phyloP scores from a whole-genome alignment of 2,113 vertebrate species.

The Perccottus glenii region DNA sequence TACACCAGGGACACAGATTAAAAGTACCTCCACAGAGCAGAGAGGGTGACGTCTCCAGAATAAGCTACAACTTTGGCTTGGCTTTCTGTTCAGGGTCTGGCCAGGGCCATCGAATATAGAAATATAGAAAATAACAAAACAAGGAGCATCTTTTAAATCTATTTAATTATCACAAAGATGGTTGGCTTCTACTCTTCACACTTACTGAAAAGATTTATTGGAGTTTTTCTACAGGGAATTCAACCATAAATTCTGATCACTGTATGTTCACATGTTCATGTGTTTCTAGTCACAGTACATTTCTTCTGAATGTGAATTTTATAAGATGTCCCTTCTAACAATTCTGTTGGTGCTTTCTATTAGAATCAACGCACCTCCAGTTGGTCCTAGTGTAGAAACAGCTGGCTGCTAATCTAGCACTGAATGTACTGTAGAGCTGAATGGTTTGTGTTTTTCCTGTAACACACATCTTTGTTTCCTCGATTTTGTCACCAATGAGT shows the following conservation, averaged over 20 bases:
- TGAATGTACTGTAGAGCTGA: slow-evolving; percentile 68
- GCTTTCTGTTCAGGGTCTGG: slow-evolving; percentile 72
- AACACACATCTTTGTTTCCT: slow-evolving; percentile 44
- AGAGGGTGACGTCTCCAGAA: slow-evolving; percentile 61
- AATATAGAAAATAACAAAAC: slow-evolving; percentile 42
- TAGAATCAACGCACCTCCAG: slow-evolving; percentile 24
- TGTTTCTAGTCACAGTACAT: slow-evolving; percentile 24
- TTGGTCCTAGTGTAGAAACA: slow-evolving; percentile 25
- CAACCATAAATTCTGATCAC: slow-evolving; percentile 33
- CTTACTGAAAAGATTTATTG: slow-evolving; percentile 36
- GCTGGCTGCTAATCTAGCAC: slow-evolving; percentile 44
- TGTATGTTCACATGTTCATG: slow-evolving; percentile 13
- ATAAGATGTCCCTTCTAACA: slow-evolving; percentile 44
- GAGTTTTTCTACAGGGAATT: slow-evolving; percentile 69
- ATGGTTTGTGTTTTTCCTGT: slow-evolving; percentile 15
- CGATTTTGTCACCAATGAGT: slow-evolving; percentile 37
- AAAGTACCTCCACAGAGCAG: slow-evolving; percentile 29
- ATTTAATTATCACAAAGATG: slow-evolving; percentile 10
- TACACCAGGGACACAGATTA: slow-evolving; percentile 37
- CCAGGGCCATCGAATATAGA: slow-evolving; percentile 50
- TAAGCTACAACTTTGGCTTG: slow-evolving; percentile 47
- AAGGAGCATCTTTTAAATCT: slow-evolving; percentile 71
- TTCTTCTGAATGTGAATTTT: slow-evolving; percentile 64
- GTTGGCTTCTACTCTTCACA: slow-evolving; percentile 30
- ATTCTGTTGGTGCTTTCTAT: slow-evolving; percentile 58